phyloP scores from a whole-genome alignment of 2,888 invertebrate species.

The Malthinus seriepunctatus region DNA sequence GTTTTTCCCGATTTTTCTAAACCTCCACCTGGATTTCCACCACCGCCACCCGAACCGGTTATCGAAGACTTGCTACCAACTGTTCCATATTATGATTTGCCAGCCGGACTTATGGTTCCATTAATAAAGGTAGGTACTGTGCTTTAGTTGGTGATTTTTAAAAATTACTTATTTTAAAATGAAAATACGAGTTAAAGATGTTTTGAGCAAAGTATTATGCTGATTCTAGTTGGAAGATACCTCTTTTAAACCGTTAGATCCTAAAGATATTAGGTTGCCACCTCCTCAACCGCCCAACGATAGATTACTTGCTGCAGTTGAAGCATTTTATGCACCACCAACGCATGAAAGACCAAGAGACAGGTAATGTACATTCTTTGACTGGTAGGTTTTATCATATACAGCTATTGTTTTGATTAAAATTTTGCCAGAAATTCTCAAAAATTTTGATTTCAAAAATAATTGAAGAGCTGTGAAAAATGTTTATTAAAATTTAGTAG shows the following conservation, averaged over 20 bases:
- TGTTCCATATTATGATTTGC: constrained; percentile 94
- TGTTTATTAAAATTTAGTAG: too few species aligned
- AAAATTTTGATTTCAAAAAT: too few species aligned
- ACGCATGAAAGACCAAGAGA: constrained; percentile 94
- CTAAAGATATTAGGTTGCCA: constrained; percentile 87
- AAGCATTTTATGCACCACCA: constrained; percentile 94
- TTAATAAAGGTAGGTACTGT: constrained; percentile 67
- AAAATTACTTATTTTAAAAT: constrained; percentile 10
- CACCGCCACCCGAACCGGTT: constrained; percentile 57
- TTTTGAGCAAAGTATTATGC: constrained; percentile 32
- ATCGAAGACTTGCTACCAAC: constrained; percentile 82
- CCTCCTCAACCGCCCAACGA: constrained; percentile 96
- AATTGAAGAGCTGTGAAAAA: too few species aligned
- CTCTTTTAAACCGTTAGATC: constrained; percentile 87
- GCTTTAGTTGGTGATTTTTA: constrained; percentile 11
- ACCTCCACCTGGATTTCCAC: constrained; percentile 79
- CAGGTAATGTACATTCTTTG: constrained; percentile 60
- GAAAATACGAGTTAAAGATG: constrained; percentile 11
- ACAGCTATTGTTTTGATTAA: neutral
- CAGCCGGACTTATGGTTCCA: constrained; percentile 98
- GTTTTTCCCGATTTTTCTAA: constrained; percentile 80
- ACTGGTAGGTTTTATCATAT: constrained; percentile 7
- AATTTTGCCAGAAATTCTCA: too few species aligned
- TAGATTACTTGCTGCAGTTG: constrained; percentile 88
- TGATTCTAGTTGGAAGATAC: constrained; percentile 78